These are phyloP conservation scores for Homarus gammarus DNA, from an alignment of 2,888 invertebrate species.

Conservation along the genomic window DNA sequence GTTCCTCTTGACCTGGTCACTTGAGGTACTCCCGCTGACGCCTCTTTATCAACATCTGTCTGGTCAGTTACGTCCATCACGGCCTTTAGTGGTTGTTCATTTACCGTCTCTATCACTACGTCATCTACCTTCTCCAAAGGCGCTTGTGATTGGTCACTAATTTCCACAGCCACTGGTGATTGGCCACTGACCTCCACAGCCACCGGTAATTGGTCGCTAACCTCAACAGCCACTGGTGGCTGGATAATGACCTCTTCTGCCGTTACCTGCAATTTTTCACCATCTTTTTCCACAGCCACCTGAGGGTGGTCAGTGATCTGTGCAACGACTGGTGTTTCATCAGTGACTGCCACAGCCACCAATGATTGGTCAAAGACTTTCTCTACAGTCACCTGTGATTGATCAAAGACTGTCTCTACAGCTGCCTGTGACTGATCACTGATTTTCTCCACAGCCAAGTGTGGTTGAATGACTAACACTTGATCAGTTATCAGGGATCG, in stretches of 20 bases:
- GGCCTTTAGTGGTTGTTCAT: background rate
- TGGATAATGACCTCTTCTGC: background rate
- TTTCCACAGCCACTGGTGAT: too few relatives aligned
- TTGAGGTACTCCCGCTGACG: background rate
- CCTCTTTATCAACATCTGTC: background rate
- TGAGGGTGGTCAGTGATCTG: background rate
- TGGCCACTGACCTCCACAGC: background rate
- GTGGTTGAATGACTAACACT: background rate
- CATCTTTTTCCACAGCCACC: background rate
- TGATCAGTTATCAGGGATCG: background rate
- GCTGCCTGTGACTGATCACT: background rate
- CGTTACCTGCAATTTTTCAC: background rate
- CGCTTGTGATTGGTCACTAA: too few relatives aligned
- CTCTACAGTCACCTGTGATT: background rate
- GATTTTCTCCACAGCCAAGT: background rate
- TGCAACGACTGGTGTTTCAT: background rate
- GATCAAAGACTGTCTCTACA: background rate
- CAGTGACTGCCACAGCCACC: background rate
- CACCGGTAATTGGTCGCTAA: background rate
- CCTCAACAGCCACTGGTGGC: background rate
- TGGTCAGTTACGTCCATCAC: background rate
- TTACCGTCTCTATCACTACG: slow-evolving; percentile 11
- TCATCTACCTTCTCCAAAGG: background rate
- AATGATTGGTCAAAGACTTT: background rate
- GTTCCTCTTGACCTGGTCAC: background rate